Evolutionary conservation across 1,140 invertebrate species (phyloP), one percentile per base, ranked within the genome.

Genomic region (Babylonia areolata): DNA sequence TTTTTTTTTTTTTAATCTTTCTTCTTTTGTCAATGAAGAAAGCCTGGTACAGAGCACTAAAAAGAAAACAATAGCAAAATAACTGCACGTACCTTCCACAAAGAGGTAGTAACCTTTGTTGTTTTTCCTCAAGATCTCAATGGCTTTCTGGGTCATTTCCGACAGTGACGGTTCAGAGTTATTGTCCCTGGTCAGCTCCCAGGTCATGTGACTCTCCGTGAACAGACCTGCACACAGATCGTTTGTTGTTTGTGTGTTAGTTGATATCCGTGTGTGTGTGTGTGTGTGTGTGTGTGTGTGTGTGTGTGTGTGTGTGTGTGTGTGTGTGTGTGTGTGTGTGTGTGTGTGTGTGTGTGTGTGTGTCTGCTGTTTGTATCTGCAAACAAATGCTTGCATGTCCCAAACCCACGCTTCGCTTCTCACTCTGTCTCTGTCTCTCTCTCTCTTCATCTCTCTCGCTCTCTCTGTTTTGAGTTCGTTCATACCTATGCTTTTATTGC

Each of bases 41-140:
- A n/a, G n/a, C n/a, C n/a, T n/a, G n/a, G n/a, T n/a, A n/a, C n/a
- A n/a, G n/a, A n/a, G n/a, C n/a, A n/a, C n/a, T n/a, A 51, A 17
- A 12, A 77, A 77, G 12, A 77, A 39, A 39, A 39, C n/a, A 77
- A 39, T 20, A 77, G 5, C 11, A 77, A 37, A 37, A 77, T 23
- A 33, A 39, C 3, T 23, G 33, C 15, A 33, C 2, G 23, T 85
- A 97, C 97, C 97, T 96, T 99, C 98, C 28, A 98, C 97, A 90
- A 98, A 96, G 11, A 99, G 94, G 92, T 98, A 97, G 94, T 96
- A 99, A 40, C 98, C 98, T 42, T 97, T 96, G 20, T 96, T 94
- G 90, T 97, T 97, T 89, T 95, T 95, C 33, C 95, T 94, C 5
- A 99, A 93, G 37, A 99, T 96, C 92, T 97, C 96, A 1, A 99